Evolutionary conservation across 2,113 vertebrate genomes (phyloP), one percentile per base, ranked within the genome.

Genomic region (Etia nguti): DNA sequence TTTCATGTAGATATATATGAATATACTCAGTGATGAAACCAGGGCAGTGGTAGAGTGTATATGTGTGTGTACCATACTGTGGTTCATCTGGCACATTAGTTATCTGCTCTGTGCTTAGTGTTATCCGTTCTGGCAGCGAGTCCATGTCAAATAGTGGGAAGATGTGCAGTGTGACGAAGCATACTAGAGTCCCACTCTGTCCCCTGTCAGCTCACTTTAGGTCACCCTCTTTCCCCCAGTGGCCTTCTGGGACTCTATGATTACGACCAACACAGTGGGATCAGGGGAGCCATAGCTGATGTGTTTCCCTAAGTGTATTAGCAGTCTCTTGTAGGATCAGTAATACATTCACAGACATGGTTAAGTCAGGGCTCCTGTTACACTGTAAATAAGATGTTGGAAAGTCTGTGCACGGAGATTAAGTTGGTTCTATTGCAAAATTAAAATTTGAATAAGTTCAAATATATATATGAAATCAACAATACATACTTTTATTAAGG

Each of bases 81-180:
- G 31, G 57, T 50, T 75, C 29, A 79, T 87, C 57, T 86, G 82
- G 79, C 75, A 6, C 9, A 41, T 62, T 48, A 84, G 73, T 59
- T 77, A 56, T n/a, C 46, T 77, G 79, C 68, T 84, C 41, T 81
- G 75, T 79, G 4, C 34, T 85, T 77, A 87, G 80, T 86, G 12
- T 92, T 86, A 81, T 93, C 79, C 77, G 65, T 84, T 89, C 55
- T 91, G 90, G 79, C 93, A 90, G 82, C n/a, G 48, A 82, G 56
- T 85, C 75, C 75, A 50, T 89, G 92, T 89, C 81, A 84, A 80
- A 90, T 52, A 79, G 80, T 52, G 60, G 41, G 22, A 87, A 62
- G 80, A 80, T 86, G 77, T 88, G 22, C 31, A 88, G 65, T 55
- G 83, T 86, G 86, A 84, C 15, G 2, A 89, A 89, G 15, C 10